phyloP scores from a whole-genome alignment of 2,888 invertebrate species.

The Spilosoma lubricipeda region DNA sequence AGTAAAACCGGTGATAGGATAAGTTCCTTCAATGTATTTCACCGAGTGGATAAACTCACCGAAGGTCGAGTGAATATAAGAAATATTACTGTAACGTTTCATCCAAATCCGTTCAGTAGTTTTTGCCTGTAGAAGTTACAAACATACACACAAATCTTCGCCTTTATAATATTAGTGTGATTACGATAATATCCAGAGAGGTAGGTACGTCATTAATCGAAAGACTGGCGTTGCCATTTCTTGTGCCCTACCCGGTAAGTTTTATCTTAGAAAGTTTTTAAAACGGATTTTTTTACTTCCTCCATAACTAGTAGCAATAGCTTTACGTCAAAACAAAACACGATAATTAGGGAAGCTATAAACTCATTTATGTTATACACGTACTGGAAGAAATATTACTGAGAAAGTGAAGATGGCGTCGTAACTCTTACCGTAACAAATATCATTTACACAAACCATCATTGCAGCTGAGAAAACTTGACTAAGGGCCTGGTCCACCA shows the following conservation, averaged over 20 bases:
- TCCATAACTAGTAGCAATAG: conserved; percentile 4
- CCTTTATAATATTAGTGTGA: no score
- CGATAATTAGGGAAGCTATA: conserved; percentile 17
- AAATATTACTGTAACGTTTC: no score
- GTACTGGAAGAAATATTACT: background rate
- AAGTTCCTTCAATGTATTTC: no score
- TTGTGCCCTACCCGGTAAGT: background rate
- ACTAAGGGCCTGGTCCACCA: no score
- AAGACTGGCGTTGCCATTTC: background rate
- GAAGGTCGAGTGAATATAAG: no score
- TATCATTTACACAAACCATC: no score
- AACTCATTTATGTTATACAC: conserved; percentile 12
- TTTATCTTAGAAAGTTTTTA: background rate
- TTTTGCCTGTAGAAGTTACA: no score
- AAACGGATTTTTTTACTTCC: background rate
- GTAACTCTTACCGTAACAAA: background rate
- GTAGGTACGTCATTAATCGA: background rate
- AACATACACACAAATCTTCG: no score
- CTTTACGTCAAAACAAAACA: conserved; percentile 4
- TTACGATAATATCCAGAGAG: background rate
- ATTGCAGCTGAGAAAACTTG: no score
- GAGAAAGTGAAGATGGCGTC: background rate
- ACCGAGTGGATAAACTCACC: no score
- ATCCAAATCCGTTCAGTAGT: no score
- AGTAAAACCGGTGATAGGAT: no score